Evolutionary conservation across 2,888 invertebrate genomes (phyloP).

Genomic region (Neelides folsomi): DNA sequence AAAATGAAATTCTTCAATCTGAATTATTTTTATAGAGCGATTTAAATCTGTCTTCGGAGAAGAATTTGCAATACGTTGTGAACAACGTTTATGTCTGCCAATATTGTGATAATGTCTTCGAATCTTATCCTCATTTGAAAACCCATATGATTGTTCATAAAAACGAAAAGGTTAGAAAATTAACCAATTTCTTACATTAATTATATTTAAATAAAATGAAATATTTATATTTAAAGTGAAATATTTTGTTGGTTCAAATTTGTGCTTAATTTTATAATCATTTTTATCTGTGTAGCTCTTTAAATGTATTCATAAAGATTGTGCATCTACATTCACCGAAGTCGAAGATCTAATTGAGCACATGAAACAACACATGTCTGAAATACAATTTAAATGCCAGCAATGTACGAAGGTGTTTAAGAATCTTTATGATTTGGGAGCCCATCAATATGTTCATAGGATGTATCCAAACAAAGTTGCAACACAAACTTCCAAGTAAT

Average conservation of each 20-base stretch:
- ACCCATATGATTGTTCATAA: slow-evolving; percentile 42
- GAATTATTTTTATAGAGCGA: background rate
- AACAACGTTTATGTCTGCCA: slow-evolving; percentile 43
- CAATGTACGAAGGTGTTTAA: slow-evolving; percentile 47
- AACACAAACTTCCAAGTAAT: slow-evolving; percentile 10
- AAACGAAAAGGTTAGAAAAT: slow-evolving; percentile 39
- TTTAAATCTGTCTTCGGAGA: background rate
- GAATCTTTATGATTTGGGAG: slow-evolving; percentile 48
- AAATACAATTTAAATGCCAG: slow-evolving; percentile 50
- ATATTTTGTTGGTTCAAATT: no score
- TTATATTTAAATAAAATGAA: slow-evolving; percentile 5
- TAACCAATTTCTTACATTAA: slow-evolving; percentile 9
- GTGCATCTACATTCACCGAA: slow-evolving; percentile 48
- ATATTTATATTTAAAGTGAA: slow-evolving; percentile 2
- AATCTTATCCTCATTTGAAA: slow-evolving; percentile 41
- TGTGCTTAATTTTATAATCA: slow-evolving; percentile 3
- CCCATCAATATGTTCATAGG: slow-evolving; percentile 49
- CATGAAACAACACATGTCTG: slow-evolving; percentile 43
- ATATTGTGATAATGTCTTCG: slow-evolving; percentile 40
- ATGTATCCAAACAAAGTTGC: slow-evolving; percentile 36
- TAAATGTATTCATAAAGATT: slow-evolving; percentile 53
- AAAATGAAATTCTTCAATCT: background rate
- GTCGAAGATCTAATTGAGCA: slow-evolving; percentile 51
- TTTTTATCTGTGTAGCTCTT: slow-evolving; percentile 40
- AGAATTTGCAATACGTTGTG: slow-evolving; percentile 36